Conservation (phyloP, 2,888 invertebrate species). For the Heliothis peltigera region DNA sequence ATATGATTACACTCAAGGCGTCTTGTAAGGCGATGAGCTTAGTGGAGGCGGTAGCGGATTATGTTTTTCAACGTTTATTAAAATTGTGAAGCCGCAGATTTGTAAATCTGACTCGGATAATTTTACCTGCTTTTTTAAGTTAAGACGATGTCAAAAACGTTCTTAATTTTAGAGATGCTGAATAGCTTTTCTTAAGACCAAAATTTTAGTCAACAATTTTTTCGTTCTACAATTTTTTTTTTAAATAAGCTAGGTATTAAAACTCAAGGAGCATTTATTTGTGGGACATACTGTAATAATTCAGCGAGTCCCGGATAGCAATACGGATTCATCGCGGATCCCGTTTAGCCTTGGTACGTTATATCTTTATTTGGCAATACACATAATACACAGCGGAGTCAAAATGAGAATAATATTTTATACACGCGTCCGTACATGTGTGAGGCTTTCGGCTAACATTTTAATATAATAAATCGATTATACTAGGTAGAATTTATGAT, state of each 20-base stretch:
- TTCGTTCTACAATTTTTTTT: not conserved
- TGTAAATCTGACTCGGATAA: not conserved
- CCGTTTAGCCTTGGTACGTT: slow-evolving; percentile 37
- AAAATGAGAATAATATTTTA: slow-evolving; percentile 52
- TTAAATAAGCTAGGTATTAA: not conserved
- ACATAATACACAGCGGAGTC: slow-evolving; percentile 32
- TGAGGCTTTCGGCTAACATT: slow-evolving; percentile 5
- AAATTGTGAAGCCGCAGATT: not conserved
- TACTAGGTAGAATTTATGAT: not conserved
- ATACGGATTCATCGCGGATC: slow-evolving; percentile 49
- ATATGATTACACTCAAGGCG: slow-evolving; percentile 49
- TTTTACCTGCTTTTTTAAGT: not conserved
- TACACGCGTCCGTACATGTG: slow-evolving; percentile 19
- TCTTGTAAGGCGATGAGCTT: slow-evolving; percentile 15
- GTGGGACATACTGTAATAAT: slow-evolving; percentile 35
- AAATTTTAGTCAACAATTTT: too few relatives aligned
- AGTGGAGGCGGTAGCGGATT: slow-evolving; percentile 15
- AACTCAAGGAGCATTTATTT: slow-evolving; percentile 29
- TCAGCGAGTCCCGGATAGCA: slow-evolving; percentile 30
- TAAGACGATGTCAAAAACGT: not conserved
- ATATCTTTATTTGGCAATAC: slow-evolving; percentile 49
- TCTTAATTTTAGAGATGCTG: not conserved
- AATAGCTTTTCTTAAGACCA: too few relatives aligned
- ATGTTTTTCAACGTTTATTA: not conserved
- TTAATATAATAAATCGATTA: slow-evolving; percentile 11